Evolutionary conservation across 2,797 vertebrate species (phyloP), one percentile per base, ranked within the genome.

Genomic region (Oryzias dopingdopingensis): DNA sequence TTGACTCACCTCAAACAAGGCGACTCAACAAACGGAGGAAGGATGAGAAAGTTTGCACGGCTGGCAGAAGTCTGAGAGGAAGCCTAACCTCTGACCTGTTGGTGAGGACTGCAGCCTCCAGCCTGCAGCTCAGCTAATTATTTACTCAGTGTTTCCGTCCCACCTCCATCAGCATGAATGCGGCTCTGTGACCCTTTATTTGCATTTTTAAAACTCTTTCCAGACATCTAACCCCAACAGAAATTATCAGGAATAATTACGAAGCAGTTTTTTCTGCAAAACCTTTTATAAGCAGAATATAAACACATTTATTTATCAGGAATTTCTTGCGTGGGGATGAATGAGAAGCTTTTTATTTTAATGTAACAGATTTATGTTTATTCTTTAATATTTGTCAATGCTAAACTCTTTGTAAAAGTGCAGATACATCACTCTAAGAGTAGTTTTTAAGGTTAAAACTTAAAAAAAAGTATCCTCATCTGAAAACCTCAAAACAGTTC

Each of bases 1-100:
- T 20, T 24, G 65, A 77, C 81, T 85, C 66, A 83, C 82, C 82
- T 72, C 13, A 13, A 32, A 51, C 46, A 62, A 53, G 52, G 52
- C 16, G 37, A 56, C 49, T 13, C 4, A 4, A 20, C 43, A 37
- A 49, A 56, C 4, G 0, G 20, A 67, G 71, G 67, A 72, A 70
- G 67, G 68, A 76, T 49, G 52, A 57, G 23, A 49, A 23, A 42
- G 65, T 72, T 32, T 24, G 37, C 17, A n/a, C 16, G 0, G 20
- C 41, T 41, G 4, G 54, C 42, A 7, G 32, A 65, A 40, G 56
- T 4, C 29, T 42, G 24, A 49, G 63, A 79, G 76, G 70, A 77
- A 81, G 52, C 41, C 18, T 66, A 43, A 67, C 68, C 76, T 68
- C 67, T 77, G 76, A 76, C 67, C 70, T 29, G 20, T 0, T 16